Evolutionary conservation across 2,113 vertebrate genomes (phyloP), one percentile per base, ranked within the genome.

Genomic region (Sylvilagus bachmani): DNA sequence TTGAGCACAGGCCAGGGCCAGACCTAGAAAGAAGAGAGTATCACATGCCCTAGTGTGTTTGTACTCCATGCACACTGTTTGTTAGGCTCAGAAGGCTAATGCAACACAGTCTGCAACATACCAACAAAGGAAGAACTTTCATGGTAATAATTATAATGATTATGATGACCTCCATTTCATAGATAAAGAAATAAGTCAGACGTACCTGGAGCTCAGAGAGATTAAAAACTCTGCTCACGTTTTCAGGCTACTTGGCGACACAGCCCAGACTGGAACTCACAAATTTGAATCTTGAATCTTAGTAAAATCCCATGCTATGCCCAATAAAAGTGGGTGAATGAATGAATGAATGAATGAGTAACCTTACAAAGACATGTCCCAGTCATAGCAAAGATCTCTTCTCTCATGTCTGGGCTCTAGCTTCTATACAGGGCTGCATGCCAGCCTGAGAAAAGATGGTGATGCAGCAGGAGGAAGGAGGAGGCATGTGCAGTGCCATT

Each of bases 331-430:
- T 51, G 31, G 61, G 21, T 74, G 2, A 17, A n/a, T n/a, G n/a
- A 22, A 17, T 53, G 3, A 29, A 27, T 4, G 44, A 93, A 10
- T 22, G 10, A 44, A 67, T 11, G 71, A 61, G 14, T 53, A 29
- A 58, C 21, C 77, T 78, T 25, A 27, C 10, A 71, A 75, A 61
- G 25, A 14, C 19, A 51, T 17, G 2, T 16, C 58, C 11, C 16
- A 21, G 33, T 31, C 27, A 25, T 64, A 58, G 74, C 66, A 29
- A n/a, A 36, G 17, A 27, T 38, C 75, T 49, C 44, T 6, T 1
- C 9, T 16, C 8, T 55, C 7, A 1, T 0, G 16, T 16, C 6
- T 19, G 24, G 25, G 36, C 2, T 4, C n/a, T 2, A 29, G 1
- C 4, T 6, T 7, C 9, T 44, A 14, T 2, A 1, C 0, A 17